Percentiles rank a stretch among this genome's conserved stretches.
phyloP scores from a whole-genome alignment of 37 sponge, comb jelly and placozoan species.

The Spongilla lacustris region DNA sequence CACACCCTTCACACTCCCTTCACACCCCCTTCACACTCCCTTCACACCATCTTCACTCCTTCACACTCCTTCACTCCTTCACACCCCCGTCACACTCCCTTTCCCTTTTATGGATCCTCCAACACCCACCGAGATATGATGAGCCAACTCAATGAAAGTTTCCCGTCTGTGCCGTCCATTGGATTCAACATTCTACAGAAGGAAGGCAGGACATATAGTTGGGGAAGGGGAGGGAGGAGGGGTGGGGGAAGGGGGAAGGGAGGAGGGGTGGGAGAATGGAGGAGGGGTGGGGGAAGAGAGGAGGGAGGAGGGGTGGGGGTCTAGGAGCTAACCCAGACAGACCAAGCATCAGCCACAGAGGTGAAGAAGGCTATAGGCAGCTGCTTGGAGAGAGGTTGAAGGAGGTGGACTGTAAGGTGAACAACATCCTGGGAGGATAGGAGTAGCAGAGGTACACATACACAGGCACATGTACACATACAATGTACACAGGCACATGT shows the following conservation, averaged over 20 bases:
- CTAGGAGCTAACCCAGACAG: constrained; percentile 54
- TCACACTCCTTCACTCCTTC: too few relatives aligned
- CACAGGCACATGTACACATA: not conserved
- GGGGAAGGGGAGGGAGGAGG: not conserved
- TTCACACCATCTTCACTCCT: too few relatives aligned
- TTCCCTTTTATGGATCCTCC: too few relatives aligned
- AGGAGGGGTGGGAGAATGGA: too few relatives aligned
- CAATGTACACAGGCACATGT: not conserved
- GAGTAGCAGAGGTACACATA: not conserved
- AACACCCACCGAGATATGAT: constrained; percentile 39
- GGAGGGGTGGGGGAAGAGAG: not conserved
- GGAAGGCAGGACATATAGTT: too few relatives aligned
- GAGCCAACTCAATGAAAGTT: constrained; percentile 52
- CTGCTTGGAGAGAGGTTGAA: constrained; percentile 13
- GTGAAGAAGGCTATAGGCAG: constrained; percentile 49
- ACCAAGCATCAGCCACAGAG: constrained; percentile 59
- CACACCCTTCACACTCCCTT: too few relatives aligned
- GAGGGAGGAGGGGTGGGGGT: not conserved
- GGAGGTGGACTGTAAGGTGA: constrained; percentile 12
- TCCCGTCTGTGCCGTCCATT: constrained; percentile 21
- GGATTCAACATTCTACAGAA: constrained; percentile 27
- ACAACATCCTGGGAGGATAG: constrained; percentile 29
- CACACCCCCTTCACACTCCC: too few relatives aligned
- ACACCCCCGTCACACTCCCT: too few relatives aligned
- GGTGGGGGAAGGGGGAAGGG: not conserved